These are phyloP conservation scores for Luehdorfia chinensis DNA, from an alignment of 1,140 invertebrate species.

Conservation along the genomic window DNA sequence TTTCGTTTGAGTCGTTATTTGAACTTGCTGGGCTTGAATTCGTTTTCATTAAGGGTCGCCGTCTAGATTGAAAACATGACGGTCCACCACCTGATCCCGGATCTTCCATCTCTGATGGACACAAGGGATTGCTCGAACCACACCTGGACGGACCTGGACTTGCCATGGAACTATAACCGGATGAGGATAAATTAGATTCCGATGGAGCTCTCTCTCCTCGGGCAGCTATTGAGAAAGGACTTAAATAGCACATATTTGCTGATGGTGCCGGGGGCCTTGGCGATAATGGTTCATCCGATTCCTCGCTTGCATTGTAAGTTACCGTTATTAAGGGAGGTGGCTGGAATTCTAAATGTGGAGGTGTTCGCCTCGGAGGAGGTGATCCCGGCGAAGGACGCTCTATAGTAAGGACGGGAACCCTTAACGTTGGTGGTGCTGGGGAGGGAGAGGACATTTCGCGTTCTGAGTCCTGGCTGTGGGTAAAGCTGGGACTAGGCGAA, in stretches of 20 bases:
- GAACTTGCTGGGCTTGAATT: constrained; percentile 67
- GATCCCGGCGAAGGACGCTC: constrained; percentile 82
- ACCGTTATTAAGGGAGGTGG: constrained; percentile 85
- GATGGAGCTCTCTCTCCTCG: constrained; percentile 84
- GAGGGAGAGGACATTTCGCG: constrained; percentile 67
- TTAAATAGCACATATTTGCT: constrained; percentile 83
- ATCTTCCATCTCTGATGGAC: constrained; percentile 83
- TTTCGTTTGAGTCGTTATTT: constrained; percentile 67
- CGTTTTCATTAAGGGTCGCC: constrained; percentile 76
- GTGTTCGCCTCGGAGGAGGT: constrained; percentile 79
- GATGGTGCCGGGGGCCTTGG: constrained; percentile 74
- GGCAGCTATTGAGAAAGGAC: constrained; percentile 85
- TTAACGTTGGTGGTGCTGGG: constrained; percentile 59
- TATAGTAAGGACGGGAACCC: constrained; percentile 81
- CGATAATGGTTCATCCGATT: constrained; percentile 84
- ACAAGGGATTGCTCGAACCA: constrained; percentile 86
- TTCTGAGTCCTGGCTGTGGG: constrained; percentile 72
- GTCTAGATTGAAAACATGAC: constrained; percentile 71
- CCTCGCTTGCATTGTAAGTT: constrained; percentile 85
- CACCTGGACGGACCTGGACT: constrained; percentile 87
- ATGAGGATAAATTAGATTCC: constrained; percentile 88
- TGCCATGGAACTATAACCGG: constrained; percentile 90
- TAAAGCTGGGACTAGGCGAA: constrained; percentile 67
- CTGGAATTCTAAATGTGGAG: constrained; percentile 81
- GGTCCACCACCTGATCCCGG: constrained; percentile 76